Conservation (phyloP, 1,140 invertebrate species). For the Cherax destructor region DNA sequence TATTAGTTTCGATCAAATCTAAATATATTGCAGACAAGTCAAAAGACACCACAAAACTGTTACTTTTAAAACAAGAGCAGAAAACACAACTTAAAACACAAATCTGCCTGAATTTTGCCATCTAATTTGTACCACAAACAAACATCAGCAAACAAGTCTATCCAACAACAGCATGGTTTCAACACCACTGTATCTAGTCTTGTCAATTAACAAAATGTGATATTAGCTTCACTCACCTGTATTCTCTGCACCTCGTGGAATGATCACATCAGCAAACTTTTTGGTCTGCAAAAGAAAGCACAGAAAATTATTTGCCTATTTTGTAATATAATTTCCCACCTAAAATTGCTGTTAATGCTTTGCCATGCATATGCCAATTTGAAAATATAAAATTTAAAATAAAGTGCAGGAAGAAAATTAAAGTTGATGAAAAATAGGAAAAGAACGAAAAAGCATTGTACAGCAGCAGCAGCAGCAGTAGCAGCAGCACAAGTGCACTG, state of each 20-base stretch:
- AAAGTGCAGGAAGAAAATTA: too few relatives aligned
- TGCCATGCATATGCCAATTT: too few relatives aligned
- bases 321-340: neutral
- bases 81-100: neutral
- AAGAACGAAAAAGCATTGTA: too few relatives aligned
- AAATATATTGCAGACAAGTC: too few relatives aligned
- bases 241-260: conserved; percentile 97
- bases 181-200: neutral
- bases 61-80: too few relatives aligned
- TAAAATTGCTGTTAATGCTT: too few relatives aligned
- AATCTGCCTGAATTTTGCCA: neutral
- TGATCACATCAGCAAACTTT: conserved; percentile 99
- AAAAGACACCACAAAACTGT: too few relatives aligned
- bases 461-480: too few relatives aligned
- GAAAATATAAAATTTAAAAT: too few relatives aligned
- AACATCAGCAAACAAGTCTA: neutral
- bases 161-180: neutral
- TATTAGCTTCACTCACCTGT: conserved; percentile 82
- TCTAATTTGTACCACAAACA: neutral
- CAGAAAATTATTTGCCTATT: neutral
- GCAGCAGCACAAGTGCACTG: too few relatives aligned
- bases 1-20: too few relatives aligned
- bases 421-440: too few relatives aligned
- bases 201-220: neutral
- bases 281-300: conserved; percentile 87